Conservation (phyloP, 2,888 invertebrate species). For the Eupithecia insigniata region DNA sequence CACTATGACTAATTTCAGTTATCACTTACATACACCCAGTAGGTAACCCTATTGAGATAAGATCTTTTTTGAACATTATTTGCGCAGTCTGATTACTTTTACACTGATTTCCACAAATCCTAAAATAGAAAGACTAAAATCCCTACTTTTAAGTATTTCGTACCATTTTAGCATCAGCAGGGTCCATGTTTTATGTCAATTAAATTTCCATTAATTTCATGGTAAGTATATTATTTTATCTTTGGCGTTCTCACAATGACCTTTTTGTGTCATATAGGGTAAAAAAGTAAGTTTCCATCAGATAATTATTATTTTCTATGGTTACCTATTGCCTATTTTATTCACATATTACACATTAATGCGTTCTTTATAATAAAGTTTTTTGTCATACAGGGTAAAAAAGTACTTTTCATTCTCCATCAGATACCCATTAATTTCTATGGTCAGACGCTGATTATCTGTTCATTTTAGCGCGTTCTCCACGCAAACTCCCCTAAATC, state of each 20-base stretch:
- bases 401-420: conserved; percentile 2
- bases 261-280: not conserved
- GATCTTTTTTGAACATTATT: not conserved
- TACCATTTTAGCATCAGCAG: not conserved
- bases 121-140: not conserved
- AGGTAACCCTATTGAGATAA: not conserved
- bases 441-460: not conserved
- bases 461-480: conserved; percentile 6
- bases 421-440: conserved; percentile 1
- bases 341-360: not conserved
- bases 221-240: not conserved
- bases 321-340: not conserved
- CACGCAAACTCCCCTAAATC: conserved; percentile 48
- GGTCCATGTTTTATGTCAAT: not conserved
- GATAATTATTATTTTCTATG: not conserved
- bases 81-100: not conserved
- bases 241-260: not conserved
- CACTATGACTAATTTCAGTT: too few species aligned
- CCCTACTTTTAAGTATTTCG: not conserved
- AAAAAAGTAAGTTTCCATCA: not conserved
- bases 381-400: not conserved
- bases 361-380: not conserved
- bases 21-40: not conserved
- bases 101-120: not conserved
- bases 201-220: not conserved